Evolutionary conservation across 2,113 vertebrate genomes (phyloP).

Genomic region (Diphyllodes magnificus): DNA sequence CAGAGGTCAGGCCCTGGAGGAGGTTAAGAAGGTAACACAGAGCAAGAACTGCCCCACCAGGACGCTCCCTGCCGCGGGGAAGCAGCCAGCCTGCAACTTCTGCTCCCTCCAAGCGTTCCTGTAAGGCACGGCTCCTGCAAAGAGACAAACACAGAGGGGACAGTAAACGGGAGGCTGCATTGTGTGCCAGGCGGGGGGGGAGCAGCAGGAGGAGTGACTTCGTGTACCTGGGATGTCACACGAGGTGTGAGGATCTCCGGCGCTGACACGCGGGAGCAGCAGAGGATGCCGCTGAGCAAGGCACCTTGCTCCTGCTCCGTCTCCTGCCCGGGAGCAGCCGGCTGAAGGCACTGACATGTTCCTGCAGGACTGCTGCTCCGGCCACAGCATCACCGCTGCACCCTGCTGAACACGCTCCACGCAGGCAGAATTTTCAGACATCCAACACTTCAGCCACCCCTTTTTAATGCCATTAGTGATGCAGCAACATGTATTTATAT

Average conservation of each 20-base stretch:
- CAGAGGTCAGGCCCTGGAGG: background rate
- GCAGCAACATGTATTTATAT: conserved; percentile 50
- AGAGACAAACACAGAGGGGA: background rate
- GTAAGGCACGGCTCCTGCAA: background rate
- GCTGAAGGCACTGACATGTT: rapidly evolving
- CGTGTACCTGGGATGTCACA: background rate
- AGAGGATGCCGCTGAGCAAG: rapidly evolving
- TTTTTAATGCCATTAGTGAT: conserved; percentile 33
- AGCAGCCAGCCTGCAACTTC: background rate
- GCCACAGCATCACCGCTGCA: rapidly evolving
- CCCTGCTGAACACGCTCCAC: rapidly evolving
- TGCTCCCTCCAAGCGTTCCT: background rate
- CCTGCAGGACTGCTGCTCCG: background rate
- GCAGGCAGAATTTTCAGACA: background rate
- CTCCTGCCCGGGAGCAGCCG: background rate
- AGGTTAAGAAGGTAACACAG: background rate
- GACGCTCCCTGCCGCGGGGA: background rate
- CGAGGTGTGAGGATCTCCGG: background rate
- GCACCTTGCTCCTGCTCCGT: rapidly evolving
- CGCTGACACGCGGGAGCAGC: background rate
- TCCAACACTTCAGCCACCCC: background rate
- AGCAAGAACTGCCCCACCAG: background rate
- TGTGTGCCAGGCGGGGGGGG: background rate
- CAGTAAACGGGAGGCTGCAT: background rate
- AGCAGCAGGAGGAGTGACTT: background rate